Percentiles rank a stretch among this genome's conserved stretches.
These are phyloP conservation scores for Reticulitermes speratus DNA, from an alignment of 1,140 invertebrate genomes.

Conservation along the genomic window DNA sequence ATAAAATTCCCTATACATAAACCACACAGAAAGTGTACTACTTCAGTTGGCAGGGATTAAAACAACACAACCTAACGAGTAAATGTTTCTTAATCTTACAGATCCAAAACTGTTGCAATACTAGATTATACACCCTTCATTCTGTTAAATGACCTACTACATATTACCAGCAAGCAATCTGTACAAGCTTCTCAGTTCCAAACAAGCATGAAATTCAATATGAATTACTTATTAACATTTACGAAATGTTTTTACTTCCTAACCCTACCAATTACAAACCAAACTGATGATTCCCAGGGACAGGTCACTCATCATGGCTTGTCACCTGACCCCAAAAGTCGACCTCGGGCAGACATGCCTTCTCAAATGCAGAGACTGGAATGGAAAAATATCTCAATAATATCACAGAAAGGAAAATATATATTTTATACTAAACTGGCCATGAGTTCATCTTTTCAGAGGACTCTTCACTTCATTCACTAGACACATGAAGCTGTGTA, in stretches of 20 bases:
- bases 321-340: conserved; percentile 28
- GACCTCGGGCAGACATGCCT: conserved; percentile 38
- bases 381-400: conserved; percentile 49
- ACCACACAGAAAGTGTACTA: no score
- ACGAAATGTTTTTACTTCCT: neutral
- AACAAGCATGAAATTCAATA: neutral
- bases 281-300: conserved; percentile 27
- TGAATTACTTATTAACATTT: neutral
- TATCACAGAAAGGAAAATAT: conserved; percentile 38
- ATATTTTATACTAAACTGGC: conserved; percentile 18
- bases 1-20: no score
- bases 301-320: conserved; percentile 20
- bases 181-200: neutral
- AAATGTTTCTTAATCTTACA: no score
- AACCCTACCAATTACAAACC: conserved; percentile 31
- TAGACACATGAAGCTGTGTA: conserved; percentile 45
- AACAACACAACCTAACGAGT: no score
- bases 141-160: neutral
- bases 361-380: conserved; percentile 50
- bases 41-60: no score
- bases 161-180: neutral
- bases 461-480: conserved; percentile 42
- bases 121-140: neutral
- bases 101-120: neutral
- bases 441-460: conserved; percentile 41